These are phyloP conservation scores for Ornithoptera priamus DNA, from an alignment of 2,888 invertebrate species.

Conservation along the genomic window DNA sequence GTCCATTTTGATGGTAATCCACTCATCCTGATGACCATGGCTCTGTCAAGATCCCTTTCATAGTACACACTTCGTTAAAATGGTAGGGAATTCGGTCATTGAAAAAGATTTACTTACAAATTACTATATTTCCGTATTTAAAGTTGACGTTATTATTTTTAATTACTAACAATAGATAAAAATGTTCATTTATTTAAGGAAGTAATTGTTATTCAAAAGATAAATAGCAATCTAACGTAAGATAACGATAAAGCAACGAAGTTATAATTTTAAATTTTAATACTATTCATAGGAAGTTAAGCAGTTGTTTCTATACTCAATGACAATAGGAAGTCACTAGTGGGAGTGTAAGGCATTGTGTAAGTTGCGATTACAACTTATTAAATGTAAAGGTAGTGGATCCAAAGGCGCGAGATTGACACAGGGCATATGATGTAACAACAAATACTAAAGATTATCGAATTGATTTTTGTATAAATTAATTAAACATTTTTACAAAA, in stretches of 20 bases:
- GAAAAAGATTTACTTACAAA: no score
- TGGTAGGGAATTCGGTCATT: no score
- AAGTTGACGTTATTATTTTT: background rate
- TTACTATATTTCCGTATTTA: no score
- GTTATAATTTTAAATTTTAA: background rate
- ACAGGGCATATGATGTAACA: slow-evolving; percentile 43
- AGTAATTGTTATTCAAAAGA: background rate
- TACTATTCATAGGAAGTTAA: background rate
- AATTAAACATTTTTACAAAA: background rate
- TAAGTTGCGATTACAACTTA: slow-evolving; percentile 54
- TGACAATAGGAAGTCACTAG: slow-evolving; percentile 20
- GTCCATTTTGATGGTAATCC: no score
- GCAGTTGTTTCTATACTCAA: slow-evolving; percentile 17
- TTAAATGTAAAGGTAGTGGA: slow-evolving; percentile 54
- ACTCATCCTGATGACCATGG: no score
- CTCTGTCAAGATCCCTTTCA: no score
- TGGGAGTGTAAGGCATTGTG: slow-evolving; percentile 40
- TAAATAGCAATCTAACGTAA: background rate
- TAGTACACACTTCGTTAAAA: no score
- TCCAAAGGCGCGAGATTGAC: slow-evolving; percentile 63
- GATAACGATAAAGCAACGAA: background rate
- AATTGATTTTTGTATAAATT: background rate
- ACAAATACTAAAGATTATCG: slow-evolving; percentile 49
- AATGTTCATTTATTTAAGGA: background rate
- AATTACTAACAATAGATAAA: background rate